Percentiles rank a stretch among this genome's conserved stretches.
Evolutionary conservation across 2,797 vertebrate genomes (phyloP).

Genomic region (Platalea minor): DNA sequence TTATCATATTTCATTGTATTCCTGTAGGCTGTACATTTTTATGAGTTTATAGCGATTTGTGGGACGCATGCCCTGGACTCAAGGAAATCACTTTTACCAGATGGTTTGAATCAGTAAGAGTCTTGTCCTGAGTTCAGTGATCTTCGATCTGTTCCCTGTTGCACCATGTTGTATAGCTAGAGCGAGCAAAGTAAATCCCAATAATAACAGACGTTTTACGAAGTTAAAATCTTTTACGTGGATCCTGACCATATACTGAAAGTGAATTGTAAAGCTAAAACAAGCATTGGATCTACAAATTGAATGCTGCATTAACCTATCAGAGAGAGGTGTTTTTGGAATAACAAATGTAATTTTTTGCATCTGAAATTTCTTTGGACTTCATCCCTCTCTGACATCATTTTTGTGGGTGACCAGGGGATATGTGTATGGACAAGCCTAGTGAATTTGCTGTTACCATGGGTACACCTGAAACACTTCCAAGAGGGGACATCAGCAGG

Average conservation of each 20-base stretch:
- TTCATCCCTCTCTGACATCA: not conserved
- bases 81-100: slow-evolving; percentile 8
- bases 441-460: not conserved
- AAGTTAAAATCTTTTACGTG: not conserved
- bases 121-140: not conserved
- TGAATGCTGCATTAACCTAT: not conserved
- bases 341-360: not conserved
- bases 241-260: not conserved
- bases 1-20: not conserved
- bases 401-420: not conserved
- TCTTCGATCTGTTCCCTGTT: not conserved
- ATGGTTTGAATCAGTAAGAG: not conserved
- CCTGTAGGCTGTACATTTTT: slow-evolving; percentile 14
- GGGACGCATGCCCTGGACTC: not conserved
- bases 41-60: not conserved
- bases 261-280: not conserved
- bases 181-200: not conserved
- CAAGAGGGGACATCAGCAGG: not conserved
- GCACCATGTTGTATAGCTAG: not conserved
- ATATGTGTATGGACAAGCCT: not conserved
- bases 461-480: rapidly evolving
- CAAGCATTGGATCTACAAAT: not conserved
- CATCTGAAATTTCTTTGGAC: not conserved
- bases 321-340: not conserved
- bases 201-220: not conserved